These are phyloP conservation scores for Eurosta solidaginis DNA, from an alignment of 1,140 invertebrate genomes.

Conservation along the genomic window DNA sequence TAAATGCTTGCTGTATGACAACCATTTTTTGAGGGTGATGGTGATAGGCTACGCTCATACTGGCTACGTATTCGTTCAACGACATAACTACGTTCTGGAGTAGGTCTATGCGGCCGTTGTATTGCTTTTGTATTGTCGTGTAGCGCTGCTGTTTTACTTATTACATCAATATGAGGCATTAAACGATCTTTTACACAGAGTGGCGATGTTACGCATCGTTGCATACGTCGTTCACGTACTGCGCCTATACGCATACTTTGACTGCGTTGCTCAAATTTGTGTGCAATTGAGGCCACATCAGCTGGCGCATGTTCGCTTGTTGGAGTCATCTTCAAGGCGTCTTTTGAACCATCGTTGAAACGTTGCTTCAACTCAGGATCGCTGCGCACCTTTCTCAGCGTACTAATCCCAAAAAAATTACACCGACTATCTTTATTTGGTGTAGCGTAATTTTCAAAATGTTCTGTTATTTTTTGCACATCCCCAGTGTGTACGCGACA, in stretches of 20 bases:
- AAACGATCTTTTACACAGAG: constrained; percentile 72
- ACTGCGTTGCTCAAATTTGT: constrained; percentile 64
- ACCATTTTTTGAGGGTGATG: constrained; percentile 1
- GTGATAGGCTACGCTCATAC: constrained; percentile 65
- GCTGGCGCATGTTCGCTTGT: constrained; percentile 62
- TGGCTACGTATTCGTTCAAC: constrained; percentile 71
- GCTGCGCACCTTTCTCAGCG: constrained; percentile 70
- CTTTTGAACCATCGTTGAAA: constrained; percentile 59
- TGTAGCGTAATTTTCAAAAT: constrained; percentile 70
- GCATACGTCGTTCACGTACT: constrained; percentile 54
- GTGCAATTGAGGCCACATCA: constrained; percentile 67
- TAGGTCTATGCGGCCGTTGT: constrained; percentile 47
- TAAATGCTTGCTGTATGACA: constrained; percentile 35
- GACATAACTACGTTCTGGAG: constrained; percentile 51
- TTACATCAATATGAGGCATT: constrained; percentile 87
- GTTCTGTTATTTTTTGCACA: constrained; percentile 72
- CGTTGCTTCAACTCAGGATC: constrained; percentile 71
- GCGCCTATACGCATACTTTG: constrained; percentile 34
- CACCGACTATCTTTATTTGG: constrained; percentile 43
- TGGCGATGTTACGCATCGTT: constrained; percentile 65
- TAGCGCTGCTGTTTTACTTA: constrained; percentile 78
- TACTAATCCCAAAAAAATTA: constrained; percentile 59
- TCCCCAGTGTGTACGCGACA: constrained; percentile 73
- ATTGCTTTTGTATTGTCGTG: constrained; percentile 55
- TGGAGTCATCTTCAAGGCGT: constrained; percentile 57